These are phyloP conservation scores for Sterrhoptilus dennistouni DNA, from an alignment of 2,113 vertebrate genomes.

Conservation along the genomic window DNA sequence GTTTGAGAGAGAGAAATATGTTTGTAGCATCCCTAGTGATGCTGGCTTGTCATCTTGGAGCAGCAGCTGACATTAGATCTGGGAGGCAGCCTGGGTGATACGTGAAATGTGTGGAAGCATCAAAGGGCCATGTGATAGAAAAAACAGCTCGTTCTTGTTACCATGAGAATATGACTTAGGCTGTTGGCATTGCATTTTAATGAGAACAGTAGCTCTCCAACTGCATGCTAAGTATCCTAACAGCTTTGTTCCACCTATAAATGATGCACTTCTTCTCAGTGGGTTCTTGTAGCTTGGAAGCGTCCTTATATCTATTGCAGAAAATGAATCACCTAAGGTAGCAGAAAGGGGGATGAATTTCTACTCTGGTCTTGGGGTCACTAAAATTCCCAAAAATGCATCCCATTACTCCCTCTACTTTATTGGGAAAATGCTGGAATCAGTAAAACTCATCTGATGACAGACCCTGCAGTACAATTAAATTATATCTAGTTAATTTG, in stretches of 20 bases:
- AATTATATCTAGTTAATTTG: neutral
- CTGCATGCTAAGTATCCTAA: neutral
- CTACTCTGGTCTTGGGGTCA: neutral
- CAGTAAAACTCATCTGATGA: neutral
- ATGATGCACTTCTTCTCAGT: neutral
- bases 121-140: constrained; percentile 60
- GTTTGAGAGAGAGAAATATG: constrained; percentile 11
- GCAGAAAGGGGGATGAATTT: neutral
- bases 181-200: constrained; percentile 51
- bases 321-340: neutral
- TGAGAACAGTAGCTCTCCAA: constrained; percentile 7
- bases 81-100: constrained; percentile 33
- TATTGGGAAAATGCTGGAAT: neutral
- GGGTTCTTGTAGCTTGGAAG: neutral
- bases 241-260: constrained; percentile 8
- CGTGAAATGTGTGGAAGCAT: constrained; percentile 50
- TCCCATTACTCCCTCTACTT: neutral
- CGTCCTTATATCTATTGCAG: neutral
- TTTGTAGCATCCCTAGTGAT: constrained; percentile 47
- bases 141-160: constrained; percentile 59
- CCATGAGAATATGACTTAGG: constrained; percentile 48
- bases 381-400: neutral
- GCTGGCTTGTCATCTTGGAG: constrained; percentile 52
- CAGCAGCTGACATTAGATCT: constrained; percentile 56
- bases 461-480: neutral